These are phyloP conservation scores for human DNA, from an alignment of 2,113 vertebrate genomes.

Conservation along the genomic window DNA sequence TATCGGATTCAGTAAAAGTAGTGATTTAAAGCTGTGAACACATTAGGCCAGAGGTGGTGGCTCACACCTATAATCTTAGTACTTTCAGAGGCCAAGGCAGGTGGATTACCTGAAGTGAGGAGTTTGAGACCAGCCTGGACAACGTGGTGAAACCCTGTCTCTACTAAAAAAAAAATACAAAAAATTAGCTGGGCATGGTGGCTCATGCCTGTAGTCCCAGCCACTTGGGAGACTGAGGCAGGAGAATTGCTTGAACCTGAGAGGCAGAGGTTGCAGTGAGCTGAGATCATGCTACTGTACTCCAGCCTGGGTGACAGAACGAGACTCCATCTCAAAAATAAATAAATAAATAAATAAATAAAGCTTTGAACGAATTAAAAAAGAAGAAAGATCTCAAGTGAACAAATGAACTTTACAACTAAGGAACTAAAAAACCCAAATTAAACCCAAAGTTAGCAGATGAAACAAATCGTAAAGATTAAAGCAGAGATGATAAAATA, in stretches of 20 bases:
- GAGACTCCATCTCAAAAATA: background rate
- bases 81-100: background rate
- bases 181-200: background rate
- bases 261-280: background rate
- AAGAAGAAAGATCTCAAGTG: background rate
- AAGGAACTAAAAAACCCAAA: background rate
- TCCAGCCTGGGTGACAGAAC: background rate
- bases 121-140: background rate
- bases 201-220: background rate
- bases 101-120: background rate
- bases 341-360: too few species aligned
- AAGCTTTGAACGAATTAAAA: background rate
- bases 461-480: background rate
- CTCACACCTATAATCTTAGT: background rate
- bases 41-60: background rate
- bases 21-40: background rate
- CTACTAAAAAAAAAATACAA: background rate
- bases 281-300: background rate
- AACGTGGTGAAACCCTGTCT: fast-evolving
- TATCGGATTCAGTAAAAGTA: background rate
- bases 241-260: background rate
- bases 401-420: background rate
- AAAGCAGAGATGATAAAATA: background rate
- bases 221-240: background rate
- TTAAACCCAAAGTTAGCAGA: background rate